Conservation (phyloP, 2,113 vertebrate species). For the Leiothrix lutea region DNA sequence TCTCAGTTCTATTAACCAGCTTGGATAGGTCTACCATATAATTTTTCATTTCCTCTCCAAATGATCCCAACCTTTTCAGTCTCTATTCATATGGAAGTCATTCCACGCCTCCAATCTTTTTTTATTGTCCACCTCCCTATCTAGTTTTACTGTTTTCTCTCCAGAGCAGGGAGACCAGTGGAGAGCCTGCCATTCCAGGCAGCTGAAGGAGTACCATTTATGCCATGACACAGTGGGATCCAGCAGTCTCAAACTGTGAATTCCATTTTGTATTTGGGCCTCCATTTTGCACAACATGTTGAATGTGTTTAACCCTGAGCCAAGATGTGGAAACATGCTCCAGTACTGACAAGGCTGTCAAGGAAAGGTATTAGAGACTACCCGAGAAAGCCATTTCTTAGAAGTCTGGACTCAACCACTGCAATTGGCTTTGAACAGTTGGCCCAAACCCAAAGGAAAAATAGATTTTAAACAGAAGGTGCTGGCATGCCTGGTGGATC, state of each 20-base stretch:
- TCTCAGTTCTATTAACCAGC: neutral
- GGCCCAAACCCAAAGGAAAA: conserved; percentile 44
- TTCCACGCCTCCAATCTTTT: conserved; percentile 30
- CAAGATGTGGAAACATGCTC: neutral
- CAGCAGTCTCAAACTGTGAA: neutral
- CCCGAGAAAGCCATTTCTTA: neutral
- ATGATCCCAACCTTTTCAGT: conserved; percentile 30
- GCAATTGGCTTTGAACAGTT: conserved; percentile 36
- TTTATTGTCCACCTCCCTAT: conserved; percentile 50
- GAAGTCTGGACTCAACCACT: conserved; percentile 41
- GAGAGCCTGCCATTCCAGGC: neutral
- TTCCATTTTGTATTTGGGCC: conserved; percentile 7
- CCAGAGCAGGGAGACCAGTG: neutral
- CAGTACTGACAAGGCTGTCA: conserved; percentile 12
- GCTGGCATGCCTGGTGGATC: conserved; percentile 37
- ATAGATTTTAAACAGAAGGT: conserved; percentile 60
- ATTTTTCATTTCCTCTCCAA: conserved; percentile 55
- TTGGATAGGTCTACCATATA: conserved; percentile 27
- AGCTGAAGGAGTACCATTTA: conserved; percentile 9
- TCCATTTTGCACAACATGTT: conserved; percentile 17
- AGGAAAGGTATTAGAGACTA: conserved; percentile 30
- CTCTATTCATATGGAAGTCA: conserved; percentile 56
- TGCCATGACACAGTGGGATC: conserved; percentile 16
- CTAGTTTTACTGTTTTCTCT: conserved; percentile 40
- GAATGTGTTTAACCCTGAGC: neutral